These are phyloP conservation scores for Gymnopithys bicolor DNA, from an alignment of 2,797 vertebrate genomes.

Conservation along the genomic window DNA sequence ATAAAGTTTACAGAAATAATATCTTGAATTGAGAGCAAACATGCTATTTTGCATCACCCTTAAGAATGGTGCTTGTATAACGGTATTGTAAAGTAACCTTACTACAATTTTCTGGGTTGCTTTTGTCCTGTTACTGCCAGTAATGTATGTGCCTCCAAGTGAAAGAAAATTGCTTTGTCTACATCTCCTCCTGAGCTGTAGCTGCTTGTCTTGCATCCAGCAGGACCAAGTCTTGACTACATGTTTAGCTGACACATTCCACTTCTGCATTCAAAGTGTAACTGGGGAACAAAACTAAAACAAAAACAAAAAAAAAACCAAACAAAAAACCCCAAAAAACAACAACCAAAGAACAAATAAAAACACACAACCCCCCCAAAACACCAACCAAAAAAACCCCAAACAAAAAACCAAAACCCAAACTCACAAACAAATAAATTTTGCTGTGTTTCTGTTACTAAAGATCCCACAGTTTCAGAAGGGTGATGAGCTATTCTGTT, in stretches of 20 bases:
- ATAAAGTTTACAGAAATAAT: not conserved
- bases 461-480: not conserved
- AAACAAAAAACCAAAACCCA: too few species aligned
- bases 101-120: not conserved
- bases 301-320: too few species aligned
- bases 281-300: not conserved
- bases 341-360: too few species aligned
- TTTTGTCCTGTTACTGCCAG: not conserved
- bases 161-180: not conserved
- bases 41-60: not conserved
- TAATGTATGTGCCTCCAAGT: not conserved
- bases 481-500: not conserved
- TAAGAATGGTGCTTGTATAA: not conserved
- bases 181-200: not conserved
- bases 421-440: not conserved
- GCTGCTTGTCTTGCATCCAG: not conserved
- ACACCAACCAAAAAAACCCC: too few species aligned
- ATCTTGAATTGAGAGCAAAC: not conserved
- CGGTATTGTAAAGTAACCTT: not conserved
- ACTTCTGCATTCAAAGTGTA: not conserved
- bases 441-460: not conserved
- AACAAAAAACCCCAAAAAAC: not conserved
- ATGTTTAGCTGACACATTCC: not conserved
- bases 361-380: not conserved
- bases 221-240: not conserved